Evolutionary conservation across 1,140 invertebrate species (phyloP), one percentile per base, ranked within the genome.

Genomic region (Drosophila grimshawi): DNA sequence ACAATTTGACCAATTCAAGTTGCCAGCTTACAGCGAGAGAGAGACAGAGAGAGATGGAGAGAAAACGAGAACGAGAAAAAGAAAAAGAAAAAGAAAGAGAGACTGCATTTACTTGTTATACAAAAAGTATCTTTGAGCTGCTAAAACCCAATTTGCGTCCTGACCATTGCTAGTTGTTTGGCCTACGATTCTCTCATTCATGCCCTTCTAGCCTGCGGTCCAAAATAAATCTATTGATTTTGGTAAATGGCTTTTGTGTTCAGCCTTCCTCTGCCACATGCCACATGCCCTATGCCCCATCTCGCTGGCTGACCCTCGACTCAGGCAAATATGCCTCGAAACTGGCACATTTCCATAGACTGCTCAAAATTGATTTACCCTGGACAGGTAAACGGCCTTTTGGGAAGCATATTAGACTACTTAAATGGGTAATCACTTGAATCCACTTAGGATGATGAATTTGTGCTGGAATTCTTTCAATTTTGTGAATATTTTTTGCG

Each of bases 191-290:
- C n/a, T 45, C 45, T 19, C 57, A 55, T 67, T 59, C 55, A 53
- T 49, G 51, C 11, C 61, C 27, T 41, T 46, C 46, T 60, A 48
- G 57, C 76, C 83, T 80, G 80, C 71, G 83, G 83, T 88, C 83
- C 64, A 80, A 35, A 86, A 83, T 80, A 86, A 88, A 88, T 88
- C 80, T 88, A 88, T 88, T 88, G 83, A 88, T 89, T 86, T 88
- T 88, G 72, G 46, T 71, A 88, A 88, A 89, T 88, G 80, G 85
- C 80, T 88, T 86, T 83, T 88, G 62, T 81, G 61, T 35, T 49
- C 51, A 37, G 63, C 66, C 11, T 8, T 19, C 39, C 39, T 19
- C 19, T 19, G 19, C 1, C 19, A 1, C 19, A 19, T 19, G 19
- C 19, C 19, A 19, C 19, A 19, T 19, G 19, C 19, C 19, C 19